These are phyloP conservation scores for Zaprionus lachaisei DNA, from an alignment of 1,140 invertebrate genomes.

Conservation along the genomic window DNA sequence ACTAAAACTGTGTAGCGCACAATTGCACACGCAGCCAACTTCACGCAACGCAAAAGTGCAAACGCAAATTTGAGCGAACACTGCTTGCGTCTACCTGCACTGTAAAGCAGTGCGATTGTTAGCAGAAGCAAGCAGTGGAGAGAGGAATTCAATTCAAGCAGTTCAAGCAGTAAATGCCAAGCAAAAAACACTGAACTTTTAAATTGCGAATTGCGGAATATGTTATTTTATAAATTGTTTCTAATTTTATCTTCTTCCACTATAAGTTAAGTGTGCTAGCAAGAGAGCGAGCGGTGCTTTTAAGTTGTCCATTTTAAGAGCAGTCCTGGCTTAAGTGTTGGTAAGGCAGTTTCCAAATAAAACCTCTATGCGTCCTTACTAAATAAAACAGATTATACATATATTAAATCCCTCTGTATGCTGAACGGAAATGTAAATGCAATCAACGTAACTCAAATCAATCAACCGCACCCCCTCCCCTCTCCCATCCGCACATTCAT, in stretches of 20 bases:
- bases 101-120: neutral
- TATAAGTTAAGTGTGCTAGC: too few relatives aligned
- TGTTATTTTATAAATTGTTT: too few relatives aligned
- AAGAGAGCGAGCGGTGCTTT: too few relatives aligned
- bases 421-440: constrained; percentile 17
- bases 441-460: constrained; percentile 23
- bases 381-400: neutral
- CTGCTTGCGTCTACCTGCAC: neutral
- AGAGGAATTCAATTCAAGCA: too few relatives aligned
- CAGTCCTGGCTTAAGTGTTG: too few relatives aligned
- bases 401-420: neutral
- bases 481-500: neutral
- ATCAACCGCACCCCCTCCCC: neutral
- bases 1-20: neutral
- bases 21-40: constrained; percentile 15
- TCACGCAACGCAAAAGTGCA: constrained; percentile 10
- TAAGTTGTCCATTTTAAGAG: too few relatives aligned
- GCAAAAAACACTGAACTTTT: too few relatives aligned
- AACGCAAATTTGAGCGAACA: neutral
- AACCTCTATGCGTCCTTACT: neutral
- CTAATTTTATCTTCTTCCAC: too few relatives aligned
- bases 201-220: too few relatives aligned
- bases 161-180: neutral
- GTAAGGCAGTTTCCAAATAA: too few relatives aligned
- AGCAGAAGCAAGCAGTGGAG: neutral